These are phyloP conservation scores for Danionella dracula DNA, from an alignment of 2,797 vertebrate genomes.

Conservation along the genomic window DNA sequence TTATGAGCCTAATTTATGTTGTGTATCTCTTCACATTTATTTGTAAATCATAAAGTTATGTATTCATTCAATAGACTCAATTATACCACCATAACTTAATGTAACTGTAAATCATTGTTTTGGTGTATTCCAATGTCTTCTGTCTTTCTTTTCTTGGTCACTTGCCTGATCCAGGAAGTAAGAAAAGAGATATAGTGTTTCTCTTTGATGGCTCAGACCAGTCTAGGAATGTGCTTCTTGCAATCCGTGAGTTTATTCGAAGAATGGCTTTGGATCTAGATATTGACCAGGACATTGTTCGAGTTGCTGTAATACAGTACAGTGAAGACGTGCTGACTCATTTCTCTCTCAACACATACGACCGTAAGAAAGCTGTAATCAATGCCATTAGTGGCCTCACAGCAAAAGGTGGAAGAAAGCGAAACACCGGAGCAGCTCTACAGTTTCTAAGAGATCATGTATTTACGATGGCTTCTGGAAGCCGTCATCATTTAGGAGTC, in stretches of 20 bases:
- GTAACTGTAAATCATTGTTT: conserved; percentile 32
- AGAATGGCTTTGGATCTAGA: conserved; percentile 65
- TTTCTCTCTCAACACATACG: conserved; percentile 63
- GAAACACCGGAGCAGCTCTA: conserved; percentile 67
- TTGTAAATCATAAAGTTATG: no score
- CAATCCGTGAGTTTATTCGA: conserved; percentile 66
- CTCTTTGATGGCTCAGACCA: conserved; percentile 70
- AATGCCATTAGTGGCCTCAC: conserved; percentile 63
- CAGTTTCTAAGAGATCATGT: conserved; percentile 59
- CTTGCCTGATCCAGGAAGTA: conserved; percentile 54
- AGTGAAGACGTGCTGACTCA: conserved; percentile 57
- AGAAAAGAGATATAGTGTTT: conserved; percentile 70
- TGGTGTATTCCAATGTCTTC: conserved; percentile 43
- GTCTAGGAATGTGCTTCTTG: conserved; percentile 66
- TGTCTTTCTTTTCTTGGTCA: conserved; percentile 50
- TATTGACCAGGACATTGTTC: conserved; percentile 57
- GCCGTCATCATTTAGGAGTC: conserved; percentile 27
- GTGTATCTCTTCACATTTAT: no score
- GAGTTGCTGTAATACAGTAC: conserved; percentile 64
- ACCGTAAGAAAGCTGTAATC: conserved; percentile 60
- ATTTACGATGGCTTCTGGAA: conserved; percentile 47
- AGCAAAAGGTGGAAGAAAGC: conserved; percentile 63
- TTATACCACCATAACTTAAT: no score
- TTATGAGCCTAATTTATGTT: no score
- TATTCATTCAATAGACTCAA: no score